Conservation (phyloP, 2,113 vertebrate species). For the Dendrocopos noguchii region DNA sequence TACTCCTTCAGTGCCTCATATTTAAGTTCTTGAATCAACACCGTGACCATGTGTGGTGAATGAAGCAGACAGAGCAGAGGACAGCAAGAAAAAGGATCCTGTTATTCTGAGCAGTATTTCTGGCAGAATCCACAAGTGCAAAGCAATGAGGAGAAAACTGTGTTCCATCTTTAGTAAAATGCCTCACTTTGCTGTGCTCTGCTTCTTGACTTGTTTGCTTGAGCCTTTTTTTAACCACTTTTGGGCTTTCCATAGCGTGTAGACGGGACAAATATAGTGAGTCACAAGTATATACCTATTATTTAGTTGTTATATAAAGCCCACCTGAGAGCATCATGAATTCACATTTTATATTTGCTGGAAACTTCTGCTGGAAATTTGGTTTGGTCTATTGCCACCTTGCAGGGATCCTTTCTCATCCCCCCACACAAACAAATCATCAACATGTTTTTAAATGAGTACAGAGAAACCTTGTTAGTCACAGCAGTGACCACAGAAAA, state of each 20-base stretch:
- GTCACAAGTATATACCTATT: slow-evolving; percentile 46
- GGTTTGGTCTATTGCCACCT: slow-evolving; percentile 13
- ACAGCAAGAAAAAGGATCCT: background rate
- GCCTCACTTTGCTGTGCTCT: background rate
- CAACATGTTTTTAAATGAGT: background rate
- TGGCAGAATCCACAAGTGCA: background rate
- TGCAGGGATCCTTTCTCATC: background rate
- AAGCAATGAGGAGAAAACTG: slow-evolving; percentile 6
- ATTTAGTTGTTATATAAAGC: slow-evolving; percentile 73
- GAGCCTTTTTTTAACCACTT: slow-evolving; percentile 42
- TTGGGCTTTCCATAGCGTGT: slow-evolving; percentile 1
- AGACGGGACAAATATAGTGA: slow-evolving; percentile 57
- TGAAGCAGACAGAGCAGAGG: background rate
- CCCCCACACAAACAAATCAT: background rate
- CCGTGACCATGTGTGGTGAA: background rate
- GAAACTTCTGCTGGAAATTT: slow-evolving; percentile 51
- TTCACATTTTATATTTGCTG: slow-evolving; percentile 49
- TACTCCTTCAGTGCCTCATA: background rate
- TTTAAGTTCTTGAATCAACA: background rate
- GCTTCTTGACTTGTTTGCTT: slow-evolving; percentile 18
- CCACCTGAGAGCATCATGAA: slow-evolving; percentile 17
- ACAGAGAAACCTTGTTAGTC: slow-evolving; percentile 15
- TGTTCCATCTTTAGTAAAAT: slow-evolving; percentile 30
- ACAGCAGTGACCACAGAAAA: slow-evolving; percentile 12
- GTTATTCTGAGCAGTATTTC: background rate